Evolutionary conservation across 1,140 invertebrate species (phyloP).

Genomic region (Mercenaria mercenaria): DNA sequence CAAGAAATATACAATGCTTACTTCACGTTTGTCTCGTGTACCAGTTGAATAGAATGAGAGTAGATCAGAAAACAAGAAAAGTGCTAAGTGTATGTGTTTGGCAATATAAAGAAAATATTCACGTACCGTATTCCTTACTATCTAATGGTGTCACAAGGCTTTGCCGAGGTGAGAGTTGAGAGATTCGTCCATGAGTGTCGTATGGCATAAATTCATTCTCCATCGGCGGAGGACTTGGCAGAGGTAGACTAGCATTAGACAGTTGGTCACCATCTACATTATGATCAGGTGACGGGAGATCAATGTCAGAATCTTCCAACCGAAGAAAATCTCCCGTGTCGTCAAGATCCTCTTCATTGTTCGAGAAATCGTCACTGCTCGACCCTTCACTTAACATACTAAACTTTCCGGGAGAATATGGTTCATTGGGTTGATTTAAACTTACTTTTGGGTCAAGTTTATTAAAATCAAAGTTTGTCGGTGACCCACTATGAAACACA

Average conservation of each 20-base stretch:
- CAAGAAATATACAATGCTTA: no score
- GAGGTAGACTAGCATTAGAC: constrained; percentile 57
- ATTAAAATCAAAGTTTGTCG: constrained; percentile 52
- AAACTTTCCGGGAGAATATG: constrained; percentile 56
- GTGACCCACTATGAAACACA: constrained; percentile 55
- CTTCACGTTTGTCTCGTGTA: no score
- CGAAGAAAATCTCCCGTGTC: constrained; percentile 5
- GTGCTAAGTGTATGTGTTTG: no score
- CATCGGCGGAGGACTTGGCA: constrained; percentile 55
- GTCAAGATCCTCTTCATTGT: neutral
- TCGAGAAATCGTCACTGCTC: neutral
- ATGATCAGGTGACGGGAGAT: constrained; percentile 33
- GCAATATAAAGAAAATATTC: no score
- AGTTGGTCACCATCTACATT: constrained; percentile 33
- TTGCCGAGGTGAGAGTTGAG: constrained; percentile 58
- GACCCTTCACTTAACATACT: constrained; percentile 58
- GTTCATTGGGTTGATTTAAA: neutral
- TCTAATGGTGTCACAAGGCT: constrained; percentile 52
- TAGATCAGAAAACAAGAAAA: no score
- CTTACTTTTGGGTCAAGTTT: constrained; percentile 16
- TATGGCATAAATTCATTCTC: constrained; percentile 50
- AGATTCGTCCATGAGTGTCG: constrained; percentile 48
- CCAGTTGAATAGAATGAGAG: no score
- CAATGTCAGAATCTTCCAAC: constrained; percentile 48
- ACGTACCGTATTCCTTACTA: constrained; percentile 61